Base-by-base conservation (phyloP, 2,888 invertebrate genomes). In the Apamea crenata region DNA sequence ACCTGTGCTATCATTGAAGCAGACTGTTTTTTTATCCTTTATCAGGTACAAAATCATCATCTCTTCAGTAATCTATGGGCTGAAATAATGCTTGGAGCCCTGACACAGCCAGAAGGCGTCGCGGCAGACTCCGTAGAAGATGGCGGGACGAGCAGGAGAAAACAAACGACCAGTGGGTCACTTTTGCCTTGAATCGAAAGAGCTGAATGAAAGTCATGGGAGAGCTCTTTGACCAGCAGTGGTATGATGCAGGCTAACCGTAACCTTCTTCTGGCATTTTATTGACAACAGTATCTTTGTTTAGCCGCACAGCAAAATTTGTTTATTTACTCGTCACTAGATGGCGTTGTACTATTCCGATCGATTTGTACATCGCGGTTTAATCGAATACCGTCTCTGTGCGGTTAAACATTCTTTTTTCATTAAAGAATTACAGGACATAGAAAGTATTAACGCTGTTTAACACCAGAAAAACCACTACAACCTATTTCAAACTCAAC, bases 401-500 rank as follows among this genome's bases (percentile, higher is more conserved):
- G 16, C 16, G 16, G 47, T 3, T 16, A 16, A 47, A 47, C 16
- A 47, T 16, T 47, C 0, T 16, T 47, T 16, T 47, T 25, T 36
- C 2, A 25, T 36, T 69, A 0, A 14, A n/a, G 7, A 18, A 18
- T n/a, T 50, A 40, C 16, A 16, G 7, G 2, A 66, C 18, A 66
- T 0, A 0, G 7, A 16, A 25, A 47, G 0, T 56, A 36, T 44
- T 14, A 36, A 21, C 36, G 8, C 29, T 69, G 29, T 50, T 85
- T 59, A 83, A 65, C 25, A 74, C 29, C 44, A 61, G 40, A 63
- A 75, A 83, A 78, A 47, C 16, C 67, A 25, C 25, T 65, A n/a
- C 50, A 80, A 65, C 68, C 59, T 87, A 50, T 74, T 70, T 50
- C 29, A 65, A 76, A 76, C 63, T 77, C 29, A 75, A 47, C 67